A percentile compares a stretch with the other conserved stretches of the same genome.
phyloP scores from a whole-genome alignment of 2,113 vertebrate genomes.

The Speoplatyrhinus poulsoni region DNA sequence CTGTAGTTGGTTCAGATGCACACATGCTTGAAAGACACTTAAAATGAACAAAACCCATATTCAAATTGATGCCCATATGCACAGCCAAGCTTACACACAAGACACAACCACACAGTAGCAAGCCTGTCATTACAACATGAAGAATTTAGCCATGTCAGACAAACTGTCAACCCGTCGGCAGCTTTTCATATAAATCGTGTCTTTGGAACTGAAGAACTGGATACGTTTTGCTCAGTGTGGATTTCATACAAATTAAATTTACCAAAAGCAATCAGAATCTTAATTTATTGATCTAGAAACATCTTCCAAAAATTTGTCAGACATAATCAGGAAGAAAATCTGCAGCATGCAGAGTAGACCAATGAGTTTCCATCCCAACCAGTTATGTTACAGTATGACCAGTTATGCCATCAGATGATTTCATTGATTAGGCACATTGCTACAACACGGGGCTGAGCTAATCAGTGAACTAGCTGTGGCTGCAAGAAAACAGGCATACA shows the following conservation, averaged over 20 bases:
- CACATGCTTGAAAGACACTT: neutral
- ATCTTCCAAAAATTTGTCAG: no score
- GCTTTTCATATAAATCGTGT: no score
- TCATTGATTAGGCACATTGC: no score
- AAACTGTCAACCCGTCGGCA: neutral
- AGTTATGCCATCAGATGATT: no score
- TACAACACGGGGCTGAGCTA: no score
- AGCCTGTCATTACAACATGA: neutral
- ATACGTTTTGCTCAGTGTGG: constrained; percentile 7
- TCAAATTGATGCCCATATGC: neutral
- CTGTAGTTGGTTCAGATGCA: neutral
- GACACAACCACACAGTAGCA: neutral
- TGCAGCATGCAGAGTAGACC: no score
- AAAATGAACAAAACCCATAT: neutral
- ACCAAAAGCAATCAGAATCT: neutral
- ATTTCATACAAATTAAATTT: neutral
- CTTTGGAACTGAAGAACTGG: no score
- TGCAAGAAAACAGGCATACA: no score
- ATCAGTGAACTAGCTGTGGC: no score
- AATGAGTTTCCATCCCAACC: no score
- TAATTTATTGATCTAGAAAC: neutral
- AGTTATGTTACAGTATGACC: no score
- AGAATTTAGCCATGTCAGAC: neutral
- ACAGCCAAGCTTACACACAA: neutral
- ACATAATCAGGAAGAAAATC: no score